phyloP scores from a whole-genome alignment of 1,140 invertebrate species.

The Meloidogyne chitwoodi region DNA sequence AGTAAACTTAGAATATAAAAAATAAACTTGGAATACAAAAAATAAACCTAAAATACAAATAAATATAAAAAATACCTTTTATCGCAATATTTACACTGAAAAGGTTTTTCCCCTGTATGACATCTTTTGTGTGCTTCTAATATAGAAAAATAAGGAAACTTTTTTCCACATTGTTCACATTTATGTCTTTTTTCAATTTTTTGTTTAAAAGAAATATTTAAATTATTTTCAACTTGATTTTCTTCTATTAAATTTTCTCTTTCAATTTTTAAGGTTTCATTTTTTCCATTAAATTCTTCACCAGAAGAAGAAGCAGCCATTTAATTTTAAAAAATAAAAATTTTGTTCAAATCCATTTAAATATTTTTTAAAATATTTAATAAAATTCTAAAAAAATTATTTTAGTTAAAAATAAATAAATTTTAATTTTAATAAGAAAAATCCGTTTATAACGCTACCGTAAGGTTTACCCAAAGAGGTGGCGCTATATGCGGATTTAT shows the following conservation, averaged over 20 bases:
- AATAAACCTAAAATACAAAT: not conserved
- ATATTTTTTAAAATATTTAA: not conserved
- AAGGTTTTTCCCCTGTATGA: constrained; percentile 54
- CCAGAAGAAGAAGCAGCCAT: not conserved
- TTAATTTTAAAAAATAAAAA: too few relatives aligned
- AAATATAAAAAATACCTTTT: constrained; percentile 53
- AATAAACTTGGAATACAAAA: too few relatives aligned
- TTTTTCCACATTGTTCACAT: constrained; percentile 59
- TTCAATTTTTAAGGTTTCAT: constrained; percentile 2
- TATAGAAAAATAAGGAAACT: constrained; percentile 60
- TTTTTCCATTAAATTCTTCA: not conserved
- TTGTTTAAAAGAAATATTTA: not conserved
- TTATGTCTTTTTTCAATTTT: constrained; percentile 55
- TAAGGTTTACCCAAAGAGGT: too few relatives aligned
- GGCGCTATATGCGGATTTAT: too few relatives aligned
- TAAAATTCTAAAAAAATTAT: not conserved
- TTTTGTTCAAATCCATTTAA: not conserved
- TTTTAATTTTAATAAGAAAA: too few relatives aligned
- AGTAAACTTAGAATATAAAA: not conserved
- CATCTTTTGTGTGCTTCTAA: constrained; percentile 60
- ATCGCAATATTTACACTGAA: constrained; percentile 64
- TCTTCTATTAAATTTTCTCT: not conserved
- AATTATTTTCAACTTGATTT: not conserved
- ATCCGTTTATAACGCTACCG: too few relatives aligned
- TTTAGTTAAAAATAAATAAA: not conserved